phyloP scores from a whole-genome alignment of 2,888 invertebrate genomes.

The Maniola hyperantus region DNA sequence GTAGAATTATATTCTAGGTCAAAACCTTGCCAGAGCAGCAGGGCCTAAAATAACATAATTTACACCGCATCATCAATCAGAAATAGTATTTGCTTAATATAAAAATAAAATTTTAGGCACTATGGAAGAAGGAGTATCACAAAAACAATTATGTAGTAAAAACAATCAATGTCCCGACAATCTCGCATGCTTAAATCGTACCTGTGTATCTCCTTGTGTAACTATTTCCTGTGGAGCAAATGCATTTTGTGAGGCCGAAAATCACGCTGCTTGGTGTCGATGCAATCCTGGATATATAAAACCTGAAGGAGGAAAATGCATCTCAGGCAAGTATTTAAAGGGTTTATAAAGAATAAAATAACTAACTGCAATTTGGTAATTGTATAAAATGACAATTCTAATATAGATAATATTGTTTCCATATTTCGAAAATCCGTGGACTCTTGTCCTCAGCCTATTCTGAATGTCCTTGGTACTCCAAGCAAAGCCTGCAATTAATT shows the following conservation, averaged over 20 bases:
- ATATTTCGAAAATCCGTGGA: not conserved
- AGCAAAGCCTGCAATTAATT: not conserved
- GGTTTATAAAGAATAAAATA: not conserved
- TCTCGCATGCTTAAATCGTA: slow-evolving; percentile 89
- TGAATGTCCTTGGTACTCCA: not conserved
- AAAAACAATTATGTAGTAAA: slow-evolving; percentile 86
- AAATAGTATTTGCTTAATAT: not conserved
- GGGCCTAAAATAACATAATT: no score
- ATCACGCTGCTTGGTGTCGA: slow-evolving; percentile 94
- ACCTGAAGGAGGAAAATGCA: slow-evolving; percentile 90
- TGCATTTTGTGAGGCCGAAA: slow-evolving; percentile 93
- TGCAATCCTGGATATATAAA: slow-evolving; percentile 92
- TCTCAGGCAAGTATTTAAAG: slow-evolving; percentile 84
- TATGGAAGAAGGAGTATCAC: slow-evolving; percentile 69
- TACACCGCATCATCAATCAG: no score
- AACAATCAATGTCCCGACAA: slow-evolving; percentile 92
- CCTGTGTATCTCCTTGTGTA: slow-evolving; percentile 91
- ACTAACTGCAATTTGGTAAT: not conserved
- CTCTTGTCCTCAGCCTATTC: not conserved
- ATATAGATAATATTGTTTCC: not conserved
- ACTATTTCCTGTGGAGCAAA: slow-evolving; percentile 90
- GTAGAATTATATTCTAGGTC: no score
- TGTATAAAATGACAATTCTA: no score
- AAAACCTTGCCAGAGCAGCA: no score
- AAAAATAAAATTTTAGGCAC: slow-evolving; percentile 52